Evolutionary conservation across 2,888 invertebrate species (phyloP), one percentile per base, ranked within the genome.

Genomic region (Zaprionus bogoriensis): DNA sequence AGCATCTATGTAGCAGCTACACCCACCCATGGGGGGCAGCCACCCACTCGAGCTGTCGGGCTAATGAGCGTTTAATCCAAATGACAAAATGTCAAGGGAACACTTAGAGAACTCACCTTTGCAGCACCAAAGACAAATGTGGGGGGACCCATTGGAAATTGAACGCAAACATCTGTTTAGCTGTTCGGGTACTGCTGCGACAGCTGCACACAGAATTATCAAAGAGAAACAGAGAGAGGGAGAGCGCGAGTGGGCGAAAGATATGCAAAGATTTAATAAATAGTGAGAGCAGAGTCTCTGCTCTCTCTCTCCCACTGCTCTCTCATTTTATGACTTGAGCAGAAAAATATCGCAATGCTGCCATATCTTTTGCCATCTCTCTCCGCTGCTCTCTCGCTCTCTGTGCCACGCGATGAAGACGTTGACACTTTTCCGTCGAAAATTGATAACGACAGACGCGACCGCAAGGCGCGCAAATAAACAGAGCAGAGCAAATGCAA

Each of bases 31-130:
- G 14, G 32, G 17, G 46, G n/a, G n/a, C 28, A 38, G 10, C 58
- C 67, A 70, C 55, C 53, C 60, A 60, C 44, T 53, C 38, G 25
- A 36, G 38, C 60, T 55, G 72, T 55, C 52, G 59, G 54, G 51
- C 80, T 68, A 80, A 80, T 81, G 75, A 84, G 70, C 84, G 28
- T 64, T 77, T 80, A 80, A 83, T 77, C 77, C 81, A 57, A 48
- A 64, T 70, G 81, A 70, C 79, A 80, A 75, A 75, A 55, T 80
- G 84, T 80, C 84, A 77, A 70, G 66, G 69, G 58, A 69, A 69
- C 61, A 74, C 74, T 74, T 73, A 45, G 42, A 57, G 64, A 67
- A 51, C 46, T 53, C 64, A 64, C 55, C 69, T 66, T 41, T 39
- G 48, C 30, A 46, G 36, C 32, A 14, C 38, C 32, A 7, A 54